Base-by-base conservation (phyloP, 2,888 invertebrate genomes). In the Octonoba sinensis region DNA sequence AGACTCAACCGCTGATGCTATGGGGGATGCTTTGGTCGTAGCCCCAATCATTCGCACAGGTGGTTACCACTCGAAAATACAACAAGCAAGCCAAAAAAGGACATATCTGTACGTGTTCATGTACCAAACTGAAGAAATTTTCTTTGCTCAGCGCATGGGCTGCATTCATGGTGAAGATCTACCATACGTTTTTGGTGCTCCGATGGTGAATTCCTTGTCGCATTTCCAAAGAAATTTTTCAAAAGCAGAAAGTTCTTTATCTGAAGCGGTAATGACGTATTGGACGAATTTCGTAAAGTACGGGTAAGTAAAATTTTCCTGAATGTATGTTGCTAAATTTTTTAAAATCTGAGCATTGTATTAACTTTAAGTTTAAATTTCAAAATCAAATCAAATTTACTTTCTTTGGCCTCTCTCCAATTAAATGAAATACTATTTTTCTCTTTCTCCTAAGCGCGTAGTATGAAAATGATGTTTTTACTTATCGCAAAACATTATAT, bases 1-100 rank as follows among this genome's bases (percentile, higher is more conserved):
- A 12, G 89, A 90, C 83, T 89, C 84, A 88, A 95, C 97, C 0
- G 90, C 97, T 85, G 96, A 97, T 89, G 95, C 97, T 0, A 90
- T 99, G 46, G 95, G 95, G 85, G 96, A 96, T 88, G 96, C 96
- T 0, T 95, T 96, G 89, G 94, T 94, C 49, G 95, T 96, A 12
- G 96, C 96, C 0, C 97, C 97, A 0, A 93, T 95, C 64, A 93
- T 96, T 27, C 92, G 94, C 87, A 95, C 96, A 16, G 96, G 95
- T 0, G 95, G 96, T 89, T 92, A 95, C 72, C 96, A 97, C 89
- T 95, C 96, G 20, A 87, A 87, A 83, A 85, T 86, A 22, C 91
- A 94, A 16, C 95, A 96, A 87, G 91, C 62, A 20, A 47, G 12
- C n/a, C 73, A 69, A 16, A 81, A 71, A 22, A 65, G 62, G 18